Evolutionary conservation across 2,888 invertebrate species (phyloP).

Genomic region (Watsonalla binaria): DNA sequence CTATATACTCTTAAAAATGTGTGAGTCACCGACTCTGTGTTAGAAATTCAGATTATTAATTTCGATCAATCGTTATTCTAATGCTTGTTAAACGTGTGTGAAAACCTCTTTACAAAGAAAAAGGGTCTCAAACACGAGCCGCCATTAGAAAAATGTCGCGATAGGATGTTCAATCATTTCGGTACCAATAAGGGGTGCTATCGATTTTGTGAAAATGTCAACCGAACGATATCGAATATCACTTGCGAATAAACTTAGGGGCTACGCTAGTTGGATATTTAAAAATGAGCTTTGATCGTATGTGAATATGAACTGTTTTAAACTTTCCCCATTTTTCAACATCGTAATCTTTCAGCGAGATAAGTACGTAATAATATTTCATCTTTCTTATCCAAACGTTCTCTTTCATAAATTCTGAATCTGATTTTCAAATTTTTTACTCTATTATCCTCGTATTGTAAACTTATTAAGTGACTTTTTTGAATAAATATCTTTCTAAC

Average conservation of each 20-base stretch:
- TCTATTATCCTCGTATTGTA: too few relatives aligned
- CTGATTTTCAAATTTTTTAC: too few relatives aligned
- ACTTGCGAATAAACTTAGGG: constrained; percentile 40
- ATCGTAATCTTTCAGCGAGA: background rate
- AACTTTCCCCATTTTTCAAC: background rate
- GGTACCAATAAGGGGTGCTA: constrained; percentile 76
- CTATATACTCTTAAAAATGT: too few relatives aligned
- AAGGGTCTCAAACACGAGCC: constrained; percentile 72
- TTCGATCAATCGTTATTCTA: background rate
- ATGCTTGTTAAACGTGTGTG: constrained; percentile 30
- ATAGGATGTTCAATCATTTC: constrained; percentile 79
- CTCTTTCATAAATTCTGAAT: too few relatives aligned
- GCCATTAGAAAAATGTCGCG: constrained; percentile 78
- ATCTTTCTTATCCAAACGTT: background rate
- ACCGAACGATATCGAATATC: constrained; percentile 62
- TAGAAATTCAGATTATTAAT: background rate
- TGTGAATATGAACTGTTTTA: background rate
- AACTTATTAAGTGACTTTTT: too few relatives aligned
- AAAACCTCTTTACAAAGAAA: constrained; percentile 56
- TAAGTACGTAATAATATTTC: constrained; percentile 4
- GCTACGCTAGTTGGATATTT: constrained; percentile 14
- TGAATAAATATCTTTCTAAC: too few relatives aligned
- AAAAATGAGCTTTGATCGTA: background rate
- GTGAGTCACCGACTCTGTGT: too few relatives aligned
- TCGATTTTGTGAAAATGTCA: constrained; percentile 77